Evolutionary conservation across 2,888 invertebrate species (phyloP).

Genomic region (Heliconius cydno): DNA sequence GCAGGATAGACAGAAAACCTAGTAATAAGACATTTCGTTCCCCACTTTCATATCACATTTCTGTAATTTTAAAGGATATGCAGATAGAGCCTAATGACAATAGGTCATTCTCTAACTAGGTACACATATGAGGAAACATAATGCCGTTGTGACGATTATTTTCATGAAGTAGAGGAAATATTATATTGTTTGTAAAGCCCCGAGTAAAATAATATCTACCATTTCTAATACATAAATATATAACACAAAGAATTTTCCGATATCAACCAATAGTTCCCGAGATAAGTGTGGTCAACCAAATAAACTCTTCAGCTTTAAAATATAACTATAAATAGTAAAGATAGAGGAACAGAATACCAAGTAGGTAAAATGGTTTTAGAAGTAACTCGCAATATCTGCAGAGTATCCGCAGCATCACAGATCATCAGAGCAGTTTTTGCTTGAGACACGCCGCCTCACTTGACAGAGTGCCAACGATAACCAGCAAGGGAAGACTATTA

Average conservation of each 20-base stretch:
- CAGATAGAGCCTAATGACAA: not conserved
- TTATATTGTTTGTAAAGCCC: not conserved
- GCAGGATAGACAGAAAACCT: too few relatives aligned
- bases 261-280: not conserved
- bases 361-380: not conserved
- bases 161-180: not conserved
- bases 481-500: not conserved
- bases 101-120: not conserved
- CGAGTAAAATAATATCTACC: not conserved
- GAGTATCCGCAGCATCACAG: constrained; percentile 4
- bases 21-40: too few relatives aligned
- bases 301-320: not conserved
- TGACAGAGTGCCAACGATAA: constrained; percentile 26
- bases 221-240: too few relatives aligned
- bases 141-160: not conserved
- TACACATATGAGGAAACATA: not conserved
- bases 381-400: not conserved
- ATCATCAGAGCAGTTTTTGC: constrained; percentile 1
- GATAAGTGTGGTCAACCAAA: not conserved
- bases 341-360: not conserved
- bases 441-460: constrained; percentile 15
- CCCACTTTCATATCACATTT: too few relatives aligned
- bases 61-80: too few relatives aligned
- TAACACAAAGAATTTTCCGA: too few relatives aligned
- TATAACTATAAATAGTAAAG: not conserved